Conservation (phyloP, 2,888 invertebrate genomes). For the Zygogramma bicolorata region DNA sequence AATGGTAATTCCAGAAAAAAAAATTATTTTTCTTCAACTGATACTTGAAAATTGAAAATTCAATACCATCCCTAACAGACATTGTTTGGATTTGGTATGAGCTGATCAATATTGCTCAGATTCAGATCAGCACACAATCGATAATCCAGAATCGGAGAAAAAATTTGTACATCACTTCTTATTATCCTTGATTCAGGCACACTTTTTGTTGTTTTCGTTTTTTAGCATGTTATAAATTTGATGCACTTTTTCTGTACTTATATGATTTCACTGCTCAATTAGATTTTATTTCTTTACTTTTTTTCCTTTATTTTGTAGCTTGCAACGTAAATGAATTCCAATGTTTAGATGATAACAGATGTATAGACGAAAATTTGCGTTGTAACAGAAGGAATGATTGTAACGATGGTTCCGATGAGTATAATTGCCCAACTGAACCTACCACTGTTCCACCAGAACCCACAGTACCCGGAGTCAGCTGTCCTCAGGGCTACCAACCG, state of each 20-base stretch:
- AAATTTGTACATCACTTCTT: no score
- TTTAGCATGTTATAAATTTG: neutral
- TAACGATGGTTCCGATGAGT: conserved; percentile 71
- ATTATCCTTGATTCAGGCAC: neutral
- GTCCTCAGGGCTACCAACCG: conserved; percentile 64
- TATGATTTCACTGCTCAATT: conserved; percentile 43
- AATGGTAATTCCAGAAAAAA: no score
- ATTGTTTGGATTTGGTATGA: no score
- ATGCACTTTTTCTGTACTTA: conserved; percentile 33
- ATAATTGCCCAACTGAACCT: conserved; percentile 69
- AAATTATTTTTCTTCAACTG: no score
- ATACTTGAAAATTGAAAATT: no score
- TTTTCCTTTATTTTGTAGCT: conserved; percentile 65
- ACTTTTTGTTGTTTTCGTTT: neutral
- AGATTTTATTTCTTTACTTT: conserved; percentile 39
- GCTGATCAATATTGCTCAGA: no score
- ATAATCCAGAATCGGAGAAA: no score
- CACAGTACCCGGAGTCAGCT: conserved; percentile 54
- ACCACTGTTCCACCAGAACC: conserved; percentile 51
- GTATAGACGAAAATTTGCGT: conserved; percentile 69
- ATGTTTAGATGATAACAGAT: conserved; percentile 73
- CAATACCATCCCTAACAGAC: no score
- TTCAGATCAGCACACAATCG: no score
- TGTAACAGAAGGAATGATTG: conserved; percentile 76
- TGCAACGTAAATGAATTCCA: conserved; percentile 77